Percentiles rank a stretch among this genome's conserved stretches.
phyloP scores from a whole-genome alignment of 2,888 invertebrate species.

The Temnothorax unifasciatus region DNA sequence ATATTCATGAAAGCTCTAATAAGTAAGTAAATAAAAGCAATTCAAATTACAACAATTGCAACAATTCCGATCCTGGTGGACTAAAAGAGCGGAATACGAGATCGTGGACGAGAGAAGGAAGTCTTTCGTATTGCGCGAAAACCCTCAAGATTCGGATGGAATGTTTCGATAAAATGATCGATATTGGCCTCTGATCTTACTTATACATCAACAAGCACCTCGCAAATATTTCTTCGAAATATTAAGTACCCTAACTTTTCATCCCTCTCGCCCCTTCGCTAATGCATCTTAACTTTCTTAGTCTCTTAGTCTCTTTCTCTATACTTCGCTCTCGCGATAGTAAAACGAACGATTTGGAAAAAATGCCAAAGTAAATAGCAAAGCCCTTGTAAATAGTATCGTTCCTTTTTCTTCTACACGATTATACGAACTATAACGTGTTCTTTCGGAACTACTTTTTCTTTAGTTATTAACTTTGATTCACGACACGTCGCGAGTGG shows the following conservation, averaged over 20 bases:
- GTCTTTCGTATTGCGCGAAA: constrained; percentile 63
- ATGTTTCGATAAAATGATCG: constrained; percentile 65
- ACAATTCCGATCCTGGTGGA: background rate
- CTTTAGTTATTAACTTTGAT: constrained; percentile 2
- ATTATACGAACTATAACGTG: background rate
- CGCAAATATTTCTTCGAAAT: constrained; percentile 35
- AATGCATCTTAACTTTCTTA: constrained; percentile 17
- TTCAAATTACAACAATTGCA: background rate
- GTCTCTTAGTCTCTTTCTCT: background rate
- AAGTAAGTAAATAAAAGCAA: background rate
- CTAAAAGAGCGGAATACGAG: background rate
- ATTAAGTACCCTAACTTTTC: background rate
- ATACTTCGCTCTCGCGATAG: constrained; percentile 2
- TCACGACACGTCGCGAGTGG: constrained; percentile 3
- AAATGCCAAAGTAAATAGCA: constrained; percentile 21
- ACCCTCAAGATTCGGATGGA: constrained; percentile 69
- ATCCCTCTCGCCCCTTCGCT: too few species aligned
- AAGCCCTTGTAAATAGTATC: background rate
- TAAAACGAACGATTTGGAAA: constrained; percentile 12
- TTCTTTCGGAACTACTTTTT: constrained; percentile 10
- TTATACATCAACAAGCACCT: constrained; percentile 57
- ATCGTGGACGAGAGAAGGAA: constrained; percentile 67
- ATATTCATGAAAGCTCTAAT: too few species aligned
- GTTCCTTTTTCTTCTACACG: constrained; percentile 6
- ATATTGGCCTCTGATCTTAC: constrained; percentile 63